Percentiles rank a stretch among this genome's conserved stretches.
phyloP scores from a whole-genome alignment of 2,797 vertebrate species.

The Periophthalmus magnuspinnatus region DNA sequence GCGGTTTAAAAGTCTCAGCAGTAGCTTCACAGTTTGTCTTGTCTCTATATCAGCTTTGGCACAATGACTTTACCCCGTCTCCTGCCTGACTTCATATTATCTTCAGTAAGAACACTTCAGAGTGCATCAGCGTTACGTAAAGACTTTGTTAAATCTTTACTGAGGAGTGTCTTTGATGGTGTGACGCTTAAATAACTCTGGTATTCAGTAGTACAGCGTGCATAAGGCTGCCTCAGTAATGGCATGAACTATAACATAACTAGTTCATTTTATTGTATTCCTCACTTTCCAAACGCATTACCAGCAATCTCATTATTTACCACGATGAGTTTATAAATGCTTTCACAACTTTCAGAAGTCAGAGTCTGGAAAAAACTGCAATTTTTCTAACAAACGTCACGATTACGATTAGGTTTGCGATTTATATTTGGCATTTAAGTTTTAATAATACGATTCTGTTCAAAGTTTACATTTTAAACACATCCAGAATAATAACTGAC shows the following conservation, averaged over 20 bases:
- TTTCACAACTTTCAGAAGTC: too few species aligned
- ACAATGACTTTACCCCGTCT: background rate
- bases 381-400: too few species aligned
- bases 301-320: too few species aligned
- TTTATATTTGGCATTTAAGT: too few species aligned
- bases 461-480: too few species aligned
- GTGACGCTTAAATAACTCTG: background rate
- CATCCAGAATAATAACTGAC: too few species aligned
- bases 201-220: background rate
- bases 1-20: slow-evolving; percentile 30
- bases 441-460: too few species aligned
- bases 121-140: slow-evolving; percentile 7
- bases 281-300: too few species aligned
- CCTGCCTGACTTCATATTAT: slow-evolving; percentile 6
- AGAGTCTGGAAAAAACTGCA: too few species aligned
- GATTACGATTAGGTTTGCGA: too few species aligned
- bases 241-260: background rate
- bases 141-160: background rate
- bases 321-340: too few species aligned
- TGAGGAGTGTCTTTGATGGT: background rate
- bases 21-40: slow-evolving; percentile 9
- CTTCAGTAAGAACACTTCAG: slow-evolving; percentile 16
- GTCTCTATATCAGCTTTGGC: background rate
- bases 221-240: background rate
- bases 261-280: too few species aligned